phyloP scores from a whole-genome alignment of 2,113 vertebrate genomes.

The Serilophus lunatus region DNA sequence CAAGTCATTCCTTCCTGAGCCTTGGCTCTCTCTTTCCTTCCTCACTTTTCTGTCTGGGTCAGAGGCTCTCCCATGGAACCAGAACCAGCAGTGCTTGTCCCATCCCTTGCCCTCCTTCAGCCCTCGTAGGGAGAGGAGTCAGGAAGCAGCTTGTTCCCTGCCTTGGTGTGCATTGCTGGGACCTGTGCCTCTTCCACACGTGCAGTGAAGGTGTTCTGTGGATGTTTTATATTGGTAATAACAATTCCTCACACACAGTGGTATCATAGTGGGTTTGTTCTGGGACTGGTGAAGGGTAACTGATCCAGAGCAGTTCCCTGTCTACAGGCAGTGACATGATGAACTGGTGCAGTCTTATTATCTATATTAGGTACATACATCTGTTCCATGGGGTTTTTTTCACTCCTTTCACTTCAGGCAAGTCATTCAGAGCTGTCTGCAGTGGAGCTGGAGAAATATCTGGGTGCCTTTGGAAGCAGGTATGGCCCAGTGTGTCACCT shows the following conservation, averaged over 20 bases:
- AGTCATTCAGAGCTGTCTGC: neutral
- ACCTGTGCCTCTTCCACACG: no score
- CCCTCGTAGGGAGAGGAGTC: no score
- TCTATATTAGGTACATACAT: neutral
- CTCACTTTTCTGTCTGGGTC: neutral
- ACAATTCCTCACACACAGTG: neutral
- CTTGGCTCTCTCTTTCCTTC: neutral
- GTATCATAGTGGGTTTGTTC: neutral
- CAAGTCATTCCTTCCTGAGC: neutral
- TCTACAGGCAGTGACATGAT: neutral
- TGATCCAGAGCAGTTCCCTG: neutral
- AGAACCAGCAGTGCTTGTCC: neutral
- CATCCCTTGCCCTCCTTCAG: neutral
- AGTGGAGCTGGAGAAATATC: neutral
- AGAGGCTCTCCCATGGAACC: neutral
- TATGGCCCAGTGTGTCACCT: rapidly evolving
- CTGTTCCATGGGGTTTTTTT: neutral
- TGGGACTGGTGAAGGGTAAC: neutral
- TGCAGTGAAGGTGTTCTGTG: rapidly evolving
- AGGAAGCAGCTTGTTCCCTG: neutral
- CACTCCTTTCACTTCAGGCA: neutral
- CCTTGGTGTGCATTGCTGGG: neutral
- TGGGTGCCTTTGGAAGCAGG: neutral
- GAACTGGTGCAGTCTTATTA: neutral
- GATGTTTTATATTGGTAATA: neutral